Evolutionary conservation across 2,113 vertebrate species (phyloP), one percentile per base, ranked within the genome.

Genomic region (Oreochromis niloticus): DNA sequence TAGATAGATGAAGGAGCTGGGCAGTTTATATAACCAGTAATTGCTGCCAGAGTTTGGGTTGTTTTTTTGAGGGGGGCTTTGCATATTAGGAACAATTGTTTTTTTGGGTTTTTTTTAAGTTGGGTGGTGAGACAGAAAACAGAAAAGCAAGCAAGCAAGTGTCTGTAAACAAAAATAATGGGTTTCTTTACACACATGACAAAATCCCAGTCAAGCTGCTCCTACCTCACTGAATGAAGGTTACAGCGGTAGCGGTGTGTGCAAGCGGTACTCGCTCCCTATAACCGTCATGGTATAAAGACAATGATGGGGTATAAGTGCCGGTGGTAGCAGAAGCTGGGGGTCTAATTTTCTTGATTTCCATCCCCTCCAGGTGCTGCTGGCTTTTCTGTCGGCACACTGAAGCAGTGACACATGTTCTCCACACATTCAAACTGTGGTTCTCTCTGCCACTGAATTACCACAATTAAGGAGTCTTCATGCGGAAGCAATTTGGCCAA

Each of bases 401-500:
- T 92, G 93, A 95, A 95, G 63, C 91, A 89, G 91, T 93, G 94
- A 94, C 95, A 95, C 88, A 93, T 95, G 94, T 93, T 94, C 88
- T 87, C 87, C 24, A 56, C 87, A 88, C 89, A 85, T 92, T 94
- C 85, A 92, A 90, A 87, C 89, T 83, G 46, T 63, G 88, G 87
- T 88, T 93, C 88, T 78, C 90, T 85, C 87, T 94, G 94, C 94
- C 94, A 95, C 95, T 59, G 92, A 94, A 95, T 96, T 95, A 95
- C 91, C 93, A 94, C 94, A 95, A 96, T 96, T 95, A 95, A 93
- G 93, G 87, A 94, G 89, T 80, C 85, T 90, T 96, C 94, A 95
- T 92, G 93, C 92, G 93, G 94, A 95, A 96, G 95, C 94, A 94
- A 96, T 95, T 95, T 95, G 89, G 90, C 84, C 92, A 93, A 93